phyloP scores from a whole-genome alignment of 2,888 invertebrate genomes.

The Pharmacophagus antenor region DNA sequence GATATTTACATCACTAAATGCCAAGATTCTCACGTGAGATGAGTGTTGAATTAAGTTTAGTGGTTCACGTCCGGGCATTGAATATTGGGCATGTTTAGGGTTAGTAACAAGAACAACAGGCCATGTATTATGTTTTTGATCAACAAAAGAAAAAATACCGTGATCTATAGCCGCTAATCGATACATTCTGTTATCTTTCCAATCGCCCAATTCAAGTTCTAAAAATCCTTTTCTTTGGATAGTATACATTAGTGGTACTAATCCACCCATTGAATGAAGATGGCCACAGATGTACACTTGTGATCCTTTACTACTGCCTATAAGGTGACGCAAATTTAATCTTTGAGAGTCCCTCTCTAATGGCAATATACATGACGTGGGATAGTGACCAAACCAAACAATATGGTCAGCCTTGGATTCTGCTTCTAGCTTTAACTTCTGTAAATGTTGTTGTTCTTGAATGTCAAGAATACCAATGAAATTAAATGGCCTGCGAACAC shows the following conservation, averaged over 20 bases:
- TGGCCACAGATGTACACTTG: conserved; percentile 94
- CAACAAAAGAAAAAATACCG: conserved; percentile 92
- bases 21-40: conserved; percentile 89
- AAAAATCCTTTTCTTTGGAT: conserved; percentile 90
- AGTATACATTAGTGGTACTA: conserved; percentile 92
- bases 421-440: conserved; percentile 79
- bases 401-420: conserved; percentile 68
- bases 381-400: conserved; percentile 92
- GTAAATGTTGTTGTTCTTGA: conserved; percentile 80
- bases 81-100: conserved; percentile 91
- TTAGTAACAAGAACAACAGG: conserved; percentile 92
- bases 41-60: conserved; percentile 84
- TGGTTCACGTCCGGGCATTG: conserved; percentile 88
- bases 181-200: conserved; percentile 94
- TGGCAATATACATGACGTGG: conserved; percentile 91
- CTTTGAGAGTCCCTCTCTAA: conserved; percentile 72
- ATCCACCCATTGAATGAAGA: conserved; percentile 90
- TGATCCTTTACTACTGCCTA: conserved; percentile 81
- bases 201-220: conserved; percentile 94
- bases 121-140: conserved; percentile 88
- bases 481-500: conserved; percentile 93
- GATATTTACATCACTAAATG: conserved; percentile 86
- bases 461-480: conserved; percentile 88
- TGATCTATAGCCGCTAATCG: conserved; percentile 93
- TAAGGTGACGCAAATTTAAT: conserved; percentile 77